Base-by-base conservation (phyloP, 1,140 invertebrate species). In the Copidosoma floridanum region DNA sequence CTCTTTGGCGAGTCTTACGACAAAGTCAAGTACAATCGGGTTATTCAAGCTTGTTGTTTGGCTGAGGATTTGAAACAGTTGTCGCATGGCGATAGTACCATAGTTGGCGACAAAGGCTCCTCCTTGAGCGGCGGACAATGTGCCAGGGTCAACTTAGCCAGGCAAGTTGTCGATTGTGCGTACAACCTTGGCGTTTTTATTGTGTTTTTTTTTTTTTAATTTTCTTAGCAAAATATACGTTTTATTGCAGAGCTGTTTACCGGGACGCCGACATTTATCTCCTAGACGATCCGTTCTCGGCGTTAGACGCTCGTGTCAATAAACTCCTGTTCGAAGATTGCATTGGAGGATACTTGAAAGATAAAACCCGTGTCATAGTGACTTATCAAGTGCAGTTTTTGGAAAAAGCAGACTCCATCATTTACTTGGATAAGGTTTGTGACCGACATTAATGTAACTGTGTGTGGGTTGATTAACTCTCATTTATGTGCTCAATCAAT, bases 121-220 rank as follows among this genome's bases (percentile, higher is more conserved):
- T 85, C 84, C 59, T 80, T 93, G 3, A 94, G 91, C 75, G 95
- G 94, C 51, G 94, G 95, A 35, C 95, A 97, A 78, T 89, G 89
- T 66, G 94, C 94, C 0, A 85, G 94, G 66, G 89, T 97, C 2
- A 94, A 91, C 68, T 80, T 95, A 37, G 93, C 93, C 1, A 44
- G 53, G 53, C 46, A 55, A 5, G 7, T 24, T 24, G 12, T 46
- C 11, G 11, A 12, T 24, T n/a, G 12, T 32, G 12, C 29, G 12
- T 32, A 32, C 6, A 32, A 32, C 12, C 29, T 8, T 12, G n/a
- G n/a, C n/a, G n/a, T 24, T n/a, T 26, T 26, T 46, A 24, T 14
- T 23, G 26, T 48, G n/a, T 32, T 48, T 1, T 11, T 8, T 6
- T 3, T 46, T 24, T 46, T 41, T 54, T 7, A 63, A 43, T 62